phyloP scores from a whole-genome alignment of 2,797 vertebrate genomes.

The Anas georgica region DNA sequence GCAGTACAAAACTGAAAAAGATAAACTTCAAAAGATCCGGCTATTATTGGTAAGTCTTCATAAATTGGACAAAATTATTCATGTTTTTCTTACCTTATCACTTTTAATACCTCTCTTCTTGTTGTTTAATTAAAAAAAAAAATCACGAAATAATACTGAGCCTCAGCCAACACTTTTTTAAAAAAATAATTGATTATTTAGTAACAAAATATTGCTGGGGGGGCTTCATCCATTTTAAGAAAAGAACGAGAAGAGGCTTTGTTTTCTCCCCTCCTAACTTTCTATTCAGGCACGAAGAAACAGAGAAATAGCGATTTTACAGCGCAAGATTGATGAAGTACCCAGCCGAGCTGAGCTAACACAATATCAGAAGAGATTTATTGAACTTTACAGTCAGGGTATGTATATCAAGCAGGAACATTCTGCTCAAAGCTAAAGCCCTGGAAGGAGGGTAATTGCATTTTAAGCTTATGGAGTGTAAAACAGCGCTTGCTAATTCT shows the following conservation, averaged over 20 bases:
- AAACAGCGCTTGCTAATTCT: background rate
- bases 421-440: constrained; percentile 17
- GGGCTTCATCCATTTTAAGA: constrained; percentile 52
- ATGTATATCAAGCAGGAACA: constrained; percentile 62
- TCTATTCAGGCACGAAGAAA: constrained; percentile 90
- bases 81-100: background rate
- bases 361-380: constrained; percentile 99
- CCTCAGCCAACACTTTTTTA: background rate
- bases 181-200: background rate
- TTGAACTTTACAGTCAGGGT: constrained; percentile 98
- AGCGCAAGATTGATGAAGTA: constrained; percentile 96
- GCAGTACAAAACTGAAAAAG: constrained; percentile 87
- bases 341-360: constrained; percentile 95
- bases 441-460: background rate
- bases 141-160: background rate
- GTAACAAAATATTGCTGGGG: constrained; percentile 24
- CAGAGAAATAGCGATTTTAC: constrained; percentile 95
- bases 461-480: background rate
- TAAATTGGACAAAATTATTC: background rate
- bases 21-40: constrained; percentile 94
- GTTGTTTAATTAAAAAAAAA: background rate
- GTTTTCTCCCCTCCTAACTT: constrained; percentile 50
- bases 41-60: constrained; percentile 89
- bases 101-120: background rate
- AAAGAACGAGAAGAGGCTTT: constrained; percentile 53